Conservation (phyloP, 2,797 vertebrate species). For the Distichodus sexfasciatus region DNA sequence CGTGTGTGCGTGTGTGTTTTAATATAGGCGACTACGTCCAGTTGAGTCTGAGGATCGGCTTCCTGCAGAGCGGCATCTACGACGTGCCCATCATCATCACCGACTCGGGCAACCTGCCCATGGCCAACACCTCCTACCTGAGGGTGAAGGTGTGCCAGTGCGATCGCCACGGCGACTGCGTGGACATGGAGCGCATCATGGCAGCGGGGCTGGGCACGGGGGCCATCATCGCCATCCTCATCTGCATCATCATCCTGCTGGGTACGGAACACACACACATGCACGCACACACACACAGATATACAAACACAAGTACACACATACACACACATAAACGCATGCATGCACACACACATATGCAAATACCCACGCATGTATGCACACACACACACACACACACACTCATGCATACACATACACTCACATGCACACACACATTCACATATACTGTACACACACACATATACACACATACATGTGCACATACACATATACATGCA, state of each 20-base stretch:
- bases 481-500: too few species aligned
- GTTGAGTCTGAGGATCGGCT: slow-evolving; percentile 83
- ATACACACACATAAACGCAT: too few species aligned
- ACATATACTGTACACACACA: too few species aligned
- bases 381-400: too few species aligned
- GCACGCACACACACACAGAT: not conserved
- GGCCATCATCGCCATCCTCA: slow-evolving; percentile 93
- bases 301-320: not conserved
- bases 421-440: too few species aligned
- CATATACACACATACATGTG: too few species aligned
- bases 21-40: slow-evolving; percentile 90
- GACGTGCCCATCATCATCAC: slow-evolving; percentile 93
- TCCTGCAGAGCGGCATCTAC: slow-evolving; percentile 89
- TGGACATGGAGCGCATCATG: slow-evolving; percentile 88
- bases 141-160: slow-evolving; percentile 95
- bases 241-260: slow-evolving; percentile 94
- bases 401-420: too few species aligned
- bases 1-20: slow-evolving; percentile 2
- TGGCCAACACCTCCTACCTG: slow-evolving; percentile 88
- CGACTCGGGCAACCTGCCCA: slow-evolving; percentile 93
- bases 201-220: slow-evolving; percentile 91
- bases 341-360: too few species aligned
- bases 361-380: too few species aligned
- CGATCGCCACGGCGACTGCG: slow-evolving; percentile 92
- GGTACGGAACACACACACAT: slow-evolving; percentile 64